A percentile compares a stretch with the other conserved stretches of the same genome.
Conservation (phyloP, 1,140 invertebrate genomes). For the Apis laboriosa region DNA sequence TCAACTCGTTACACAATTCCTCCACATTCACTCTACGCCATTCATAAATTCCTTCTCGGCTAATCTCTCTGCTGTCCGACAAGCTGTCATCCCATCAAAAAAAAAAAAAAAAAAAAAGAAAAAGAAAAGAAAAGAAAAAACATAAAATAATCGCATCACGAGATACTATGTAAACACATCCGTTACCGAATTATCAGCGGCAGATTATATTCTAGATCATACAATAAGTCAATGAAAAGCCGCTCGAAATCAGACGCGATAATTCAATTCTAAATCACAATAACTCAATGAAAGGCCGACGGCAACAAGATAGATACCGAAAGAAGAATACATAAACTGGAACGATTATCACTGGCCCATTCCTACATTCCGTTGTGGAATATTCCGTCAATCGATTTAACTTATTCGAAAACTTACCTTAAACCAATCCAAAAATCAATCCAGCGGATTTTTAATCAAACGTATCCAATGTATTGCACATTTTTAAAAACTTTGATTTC, state of each 20-base stretch:
- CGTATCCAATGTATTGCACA: too few relatives aligned
- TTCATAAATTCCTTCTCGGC: not conserved
- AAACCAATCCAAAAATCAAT: too few relatives aligned
- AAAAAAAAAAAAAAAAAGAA: not conserved
- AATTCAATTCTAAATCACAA: not conserved
- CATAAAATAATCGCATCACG: not conserved
- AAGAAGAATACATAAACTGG: not conserved
- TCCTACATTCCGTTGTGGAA: constrained; percentile 13
- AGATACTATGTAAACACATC: not conserved
- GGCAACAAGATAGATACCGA: not conserved
- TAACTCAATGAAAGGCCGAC: not conserved
- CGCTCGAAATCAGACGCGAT: too few relatives aligned
- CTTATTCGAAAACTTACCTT: too few relatives aligned
- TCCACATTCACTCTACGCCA: not conserved
- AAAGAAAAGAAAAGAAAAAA: not conserved
- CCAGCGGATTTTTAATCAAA: too few relatives aligned
- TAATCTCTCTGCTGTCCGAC: not conserved
- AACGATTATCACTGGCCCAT: not conserved
- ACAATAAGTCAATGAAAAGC: not conserved
- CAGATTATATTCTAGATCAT: not conserved
- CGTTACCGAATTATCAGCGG: not conserved
- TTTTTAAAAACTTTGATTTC: too few relatives aligned
- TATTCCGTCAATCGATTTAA: too few relatives aligned
- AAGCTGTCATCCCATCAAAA: not conserved
- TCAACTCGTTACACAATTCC: constrained; percentile 5